Evolutionary conservation across 2,113 vertebrate genomes (phyloP).

Genomic region (Takifugu flavidus): DNA sequence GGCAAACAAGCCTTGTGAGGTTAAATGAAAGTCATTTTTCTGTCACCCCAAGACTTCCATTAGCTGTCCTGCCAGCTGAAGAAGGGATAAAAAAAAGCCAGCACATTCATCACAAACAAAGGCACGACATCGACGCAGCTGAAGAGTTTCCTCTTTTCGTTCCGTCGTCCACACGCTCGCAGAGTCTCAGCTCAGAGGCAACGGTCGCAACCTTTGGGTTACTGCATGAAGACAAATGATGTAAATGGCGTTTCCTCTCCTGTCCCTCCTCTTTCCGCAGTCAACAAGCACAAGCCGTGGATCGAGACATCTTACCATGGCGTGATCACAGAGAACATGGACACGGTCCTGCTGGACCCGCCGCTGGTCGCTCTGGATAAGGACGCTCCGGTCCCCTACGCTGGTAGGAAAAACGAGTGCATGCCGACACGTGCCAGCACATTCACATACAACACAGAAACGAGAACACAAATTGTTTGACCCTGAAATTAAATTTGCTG

Average conservation of each 20-base stretch:
- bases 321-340: constrained; percentile 93
- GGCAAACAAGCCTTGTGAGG: constrained; percentile 4
- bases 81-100: neutral
- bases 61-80: constrained; percentile 3
- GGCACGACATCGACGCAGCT: neutral
- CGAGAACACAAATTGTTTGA: too few relatives aligned
- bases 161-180: neutral
- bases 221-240: neutral
- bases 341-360: constrained; percentile 93
- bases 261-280: constrained; percentile 62
- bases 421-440: neutral
- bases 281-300: constrained; percentile 99
- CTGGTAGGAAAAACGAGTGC: constrained; percentile 78
- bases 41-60: constrained; percentile 1
- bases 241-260: neutral
- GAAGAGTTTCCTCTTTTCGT: neutral
- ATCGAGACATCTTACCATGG: constrained; percentile 97
- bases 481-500: too few relatives aligned
- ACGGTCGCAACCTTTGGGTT: too few relatives aligned
- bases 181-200: too few relatives aligned
- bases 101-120: constrained; percentile 3
- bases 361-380: constrained; percentile 96
- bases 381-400: constrained; percentile 90
- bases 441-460: too few relatives aligned
- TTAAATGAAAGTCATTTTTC: neutral